Evolutionary conservation across 2,113 vertebrate species (phyloP).

Genomic region (Mastomys natalensis): DNA sequence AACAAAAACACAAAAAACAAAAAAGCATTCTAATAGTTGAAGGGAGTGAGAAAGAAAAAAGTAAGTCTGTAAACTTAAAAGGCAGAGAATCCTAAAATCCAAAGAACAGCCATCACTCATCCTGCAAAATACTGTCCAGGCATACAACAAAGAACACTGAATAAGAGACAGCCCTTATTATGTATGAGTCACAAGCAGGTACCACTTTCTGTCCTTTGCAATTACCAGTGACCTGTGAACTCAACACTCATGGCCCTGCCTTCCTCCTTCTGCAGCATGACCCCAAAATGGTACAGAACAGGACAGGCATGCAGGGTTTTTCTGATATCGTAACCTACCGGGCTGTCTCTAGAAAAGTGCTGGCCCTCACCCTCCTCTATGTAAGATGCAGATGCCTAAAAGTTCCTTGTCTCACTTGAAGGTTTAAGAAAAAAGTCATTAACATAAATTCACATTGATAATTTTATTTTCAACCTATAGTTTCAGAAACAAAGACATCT

Average conservation of each 20-base stretch:
- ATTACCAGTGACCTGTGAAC: not conserved
- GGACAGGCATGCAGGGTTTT: not conserved
- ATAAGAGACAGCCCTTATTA: not conserved
- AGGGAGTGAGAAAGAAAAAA: not conserved
- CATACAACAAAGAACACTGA: not conserved
- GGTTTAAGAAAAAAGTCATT: not conserved
- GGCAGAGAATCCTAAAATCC: slow-evolving; percentile 31
- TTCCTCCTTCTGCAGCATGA: not conserved
- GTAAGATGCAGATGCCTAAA: not conserved
- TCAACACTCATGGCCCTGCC: not conserved
- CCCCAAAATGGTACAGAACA: not conserved
- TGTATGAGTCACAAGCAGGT: not conserved
- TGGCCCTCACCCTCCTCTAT: not conserved
- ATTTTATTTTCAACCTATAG: slow-evolving; percentile 35
- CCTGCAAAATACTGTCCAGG: not conserved
- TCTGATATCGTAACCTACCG: not conserved
- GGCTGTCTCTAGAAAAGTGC: not conserved
- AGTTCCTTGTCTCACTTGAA: not conserved
- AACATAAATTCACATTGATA: not conserved
- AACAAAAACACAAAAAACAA: too few species aligned
- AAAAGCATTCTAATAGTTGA: not conserved
- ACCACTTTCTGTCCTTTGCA: slow-evolving; percentile 28
- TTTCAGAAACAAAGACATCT: not conserved
- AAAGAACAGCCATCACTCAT: not conserved
- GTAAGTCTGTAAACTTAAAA: slow-evolving; percentile 7